Percentiles rank a stretch among this genome's conserved stretches.
phyloP scores from a whole-genome alignment of 2,797 vertebrate species.

The Mus caroli region DNA sequence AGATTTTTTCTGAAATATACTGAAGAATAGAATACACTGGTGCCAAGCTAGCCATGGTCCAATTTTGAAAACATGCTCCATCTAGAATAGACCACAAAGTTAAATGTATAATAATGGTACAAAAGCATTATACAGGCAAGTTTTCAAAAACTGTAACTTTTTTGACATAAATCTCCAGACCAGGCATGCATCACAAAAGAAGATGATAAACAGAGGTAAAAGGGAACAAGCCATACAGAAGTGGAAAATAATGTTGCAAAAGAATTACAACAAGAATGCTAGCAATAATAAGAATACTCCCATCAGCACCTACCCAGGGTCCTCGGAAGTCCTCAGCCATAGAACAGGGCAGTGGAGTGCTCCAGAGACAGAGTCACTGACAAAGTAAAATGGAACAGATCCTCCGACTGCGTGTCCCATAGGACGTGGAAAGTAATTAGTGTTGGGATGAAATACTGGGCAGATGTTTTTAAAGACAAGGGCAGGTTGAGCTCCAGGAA shows the following conservation, averaged over 20 bases:
- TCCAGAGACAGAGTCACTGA: constrained; percentile 20
- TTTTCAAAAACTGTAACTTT: not conserved
- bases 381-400: not conserved
- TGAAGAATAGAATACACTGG: not conserved
- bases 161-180: constrained; percentile 4
- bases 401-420: not conserved
- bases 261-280: not conserved
- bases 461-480: not conserved
- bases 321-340: not conserved
- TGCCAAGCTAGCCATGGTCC: not conserved
- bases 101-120: not conserved
- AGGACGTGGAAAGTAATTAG: constrained; percentile 41
- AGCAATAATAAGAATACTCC: not conserved
- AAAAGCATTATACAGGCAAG: not conserved
- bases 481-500: constrained; percentile 45
- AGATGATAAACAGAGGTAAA: constrained; percentile 4
- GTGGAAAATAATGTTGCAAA: not conserved
- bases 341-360: not conserved
- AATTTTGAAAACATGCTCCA: constrained; percentile 36
- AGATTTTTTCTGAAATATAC: constrained; percentile 35
- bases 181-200: not conserved
- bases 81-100: constrained; percentile 31
- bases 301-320: not conserved
- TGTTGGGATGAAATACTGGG: not conserved
- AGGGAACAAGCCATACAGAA: not conserved